These are phyloP conservation scores for Melitaea cinxia DNA, from an alignment of 1,140 invertebrate species.

Conservation along the genomic window DNA sequence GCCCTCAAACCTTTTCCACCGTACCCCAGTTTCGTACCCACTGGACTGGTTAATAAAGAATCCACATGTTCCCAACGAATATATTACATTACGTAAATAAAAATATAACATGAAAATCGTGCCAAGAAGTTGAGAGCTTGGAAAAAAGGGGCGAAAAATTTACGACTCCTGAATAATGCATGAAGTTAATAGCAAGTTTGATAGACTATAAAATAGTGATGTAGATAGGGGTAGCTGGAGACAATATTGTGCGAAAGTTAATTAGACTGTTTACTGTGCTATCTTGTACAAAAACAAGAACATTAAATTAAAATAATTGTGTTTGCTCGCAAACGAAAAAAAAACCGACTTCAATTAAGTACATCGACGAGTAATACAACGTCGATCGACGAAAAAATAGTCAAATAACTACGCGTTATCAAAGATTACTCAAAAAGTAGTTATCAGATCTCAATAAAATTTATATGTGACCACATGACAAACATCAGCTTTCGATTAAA, in stretches of 20 bases:
- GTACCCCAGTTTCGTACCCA: not conserved
- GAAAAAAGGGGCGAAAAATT: conserved; percentile 16
- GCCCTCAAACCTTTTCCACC: no score
- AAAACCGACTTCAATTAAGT: no score
- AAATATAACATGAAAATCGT: conserved; percentile 17
- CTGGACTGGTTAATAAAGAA: conserved; percentile 13
- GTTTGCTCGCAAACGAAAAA: no score
- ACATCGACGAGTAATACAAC: no score
- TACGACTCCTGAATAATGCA: conserved; percentile 13
- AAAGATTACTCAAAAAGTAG: no score
- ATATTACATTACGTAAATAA: conserved; percentile 28
- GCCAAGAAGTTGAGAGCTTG: conserved; percentile 15
- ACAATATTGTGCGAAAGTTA: not conserved
- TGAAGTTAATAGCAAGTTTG: not conserved
- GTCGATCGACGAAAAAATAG: no score
- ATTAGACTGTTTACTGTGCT: not conserved
- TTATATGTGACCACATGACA: no score
- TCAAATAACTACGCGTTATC: no score
- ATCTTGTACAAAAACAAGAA: no score
- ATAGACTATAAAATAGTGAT: not conserved
- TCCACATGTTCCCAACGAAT: conserved; percentile 17
- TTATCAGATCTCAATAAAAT: no score
- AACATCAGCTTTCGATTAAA: no score
- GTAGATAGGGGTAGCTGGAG: not conserved
- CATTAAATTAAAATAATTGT: no score